Conservation (phyloP, 1,140 invertebrate genomes). For the Orussus abietinus region DNA sequence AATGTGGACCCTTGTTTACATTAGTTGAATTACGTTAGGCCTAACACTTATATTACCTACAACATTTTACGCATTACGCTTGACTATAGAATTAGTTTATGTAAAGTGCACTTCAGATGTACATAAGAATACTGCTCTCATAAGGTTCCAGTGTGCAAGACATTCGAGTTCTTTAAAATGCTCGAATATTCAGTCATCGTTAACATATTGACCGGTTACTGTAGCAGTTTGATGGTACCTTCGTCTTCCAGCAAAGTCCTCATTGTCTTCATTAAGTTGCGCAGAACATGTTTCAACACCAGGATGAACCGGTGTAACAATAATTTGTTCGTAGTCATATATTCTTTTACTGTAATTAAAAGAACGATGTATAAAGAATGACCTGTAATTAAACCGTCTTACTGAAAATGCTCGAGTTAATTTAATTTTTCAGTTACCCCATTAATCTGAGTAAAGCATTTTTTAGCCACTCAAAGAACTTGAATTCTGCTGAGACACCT, state of each 20-base stretch:
- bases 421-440: slow-evolving; percentile 72
- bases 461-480: slow-evolving; percentile 80
- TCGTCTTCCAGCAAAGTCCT: slow-evolving; percentile 86
- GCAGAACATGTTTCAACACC: slow-evolving; percentile 77
- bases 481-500: slow-evolving; percentile 83
- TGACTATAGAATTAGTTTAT: too few species aligned
- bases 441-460: slow-evolving; percentile 69
- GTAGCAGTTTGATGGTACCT: slow-evolving; percentile 88
- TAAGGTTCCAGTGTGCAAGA: too few species aligned
- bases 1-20: too few species aligned
- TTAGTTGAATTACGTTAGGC: too few species aligned
- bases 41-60: too few species aligned
- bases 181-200: slow-evolving; percentile 50
- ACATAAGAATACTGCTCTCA: too few species aligned
- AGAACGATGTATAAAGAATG: slow-evolving; percentile 21
- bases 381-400: slow-evolving; percentile 4
- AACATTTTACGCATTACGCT: too few species aligned
- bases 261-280: slow-evolving; percentile 90
- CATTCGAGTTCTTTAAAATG: too few species aligned
- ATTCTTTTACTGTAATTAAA: slow-evolving; percentile 64
- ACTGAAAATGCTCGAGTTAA: slow-evolving; percentile 1
- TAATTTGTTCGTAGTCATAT: slow-evolving; percentile 82
- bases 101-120: too few species aligned
- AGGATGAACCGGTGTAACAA: slow-evolving; percentile 81
- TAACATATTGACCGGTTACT: slow-evolving; percentile 72